These are phyloP conservation scores for Thunnus maccoyii DNA, from an alignment of 2,113 vertebrate species.

Conservation along the genomic window DNA sequence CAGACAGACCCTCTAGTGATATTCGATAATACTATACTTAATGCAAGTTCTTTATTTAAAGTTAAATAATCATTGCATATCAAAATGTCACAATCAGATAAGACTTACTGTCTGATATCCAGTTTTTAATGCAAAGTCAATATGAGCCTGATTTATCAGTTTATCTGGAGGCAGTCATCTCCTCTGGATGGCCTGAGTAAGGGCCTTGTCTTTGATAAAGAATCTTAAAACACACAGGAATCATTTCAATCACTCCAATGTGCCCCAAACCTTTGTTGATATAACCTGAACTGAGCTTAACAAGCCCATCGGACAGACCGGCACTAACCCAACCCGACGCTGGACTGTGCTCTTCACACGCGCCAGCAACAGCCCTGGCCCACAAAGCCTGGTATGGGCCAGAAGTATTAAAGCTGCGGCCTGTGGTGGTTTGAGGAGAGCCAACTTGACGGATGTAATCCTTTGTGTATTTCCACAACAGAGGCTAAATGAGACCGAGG, in stretches of 20 bases:
- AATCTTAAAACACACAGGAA: conserved; percentile 35
- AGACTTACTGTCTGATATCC: background rate
- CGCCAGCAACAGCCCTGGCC: conserved; percentile 46
- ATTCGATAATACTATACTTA: too few species aligned
- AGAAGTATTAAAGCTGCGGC: conserved; percentile 48
- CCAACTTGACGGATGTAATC: conserved; percentile 59
- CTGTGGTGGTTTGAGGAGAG: conserved; percentile 50
- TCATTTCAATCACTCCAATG: conserved; percentile 12
- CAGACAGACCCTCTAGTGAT: too few species aligned
- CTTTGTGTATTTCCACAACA: conserved; percentile 75
- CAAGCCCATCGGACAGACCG: conserved; percentile 52
- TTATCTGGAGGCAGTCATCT: background rate
- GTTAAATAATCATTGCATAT: too few species aligned
- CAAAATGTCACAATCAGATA: too few species aligned
- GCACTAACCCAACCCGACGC: conserved; percentile 67
- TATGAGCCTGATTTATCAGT: background rate
- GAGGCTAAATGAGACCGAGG: conserved; percentile 23
- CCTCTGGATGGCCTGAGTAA: conserved; percentile 6
- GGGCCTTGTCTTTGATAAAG: conserved; percentile 30
- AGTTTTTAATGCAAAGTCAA: conserved; percentile 2
- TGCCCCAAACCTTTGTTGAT: conserved; percentile 64
- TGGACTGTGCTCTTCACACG: conserved; percentile 27
- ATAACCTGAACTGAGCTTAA: conserved; percentile 66
- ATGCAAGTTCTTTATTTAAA: too few species aligned
- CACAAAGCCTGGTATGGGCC: conserved; percentile 41